Evolutionary conservation across 1,140 invertebrate species (phyloP), one percentile per base, ranked within the genome.

Genomic region (Danaus plexippus): DNA sequence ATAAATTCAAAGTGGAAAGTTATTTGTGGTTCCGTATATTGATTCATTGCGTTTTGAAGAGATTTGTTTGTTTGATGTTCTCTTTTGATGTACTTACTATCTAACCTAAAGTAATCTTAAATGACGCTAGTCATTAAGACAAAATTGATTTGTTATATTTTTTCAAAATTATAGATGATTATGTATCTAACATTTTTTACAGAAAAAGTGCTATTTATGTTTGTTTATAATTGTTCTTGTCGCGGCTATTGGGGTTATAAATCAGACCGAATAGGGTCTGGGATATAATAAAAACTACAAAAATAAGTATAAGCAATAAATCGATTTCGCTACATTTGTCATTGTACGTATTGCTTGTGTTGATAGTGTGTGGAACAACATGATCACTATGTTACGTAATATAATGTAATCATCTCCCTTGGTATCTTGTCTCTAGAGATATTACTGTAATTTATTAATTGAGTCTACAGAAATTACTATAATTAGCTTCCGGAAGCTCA

Each of bases 231-330:
- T 69, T 69, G 66, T 69, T 66, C 67, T 67, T 52, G 59, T 63
- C 64, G 62, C 59, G 63, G 42, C 59, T 64, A 54, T 52, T 54
- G 57, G 57, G 54, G 42, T 47, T 42, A 64, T 64, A 64, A 59
- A 64, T 64, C 62, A 64, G 58, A 57, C 46, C 43, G 50, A 56
- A 64, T 64, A 64, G 62, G 54, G 57, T 59, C 49, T 56, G 52
- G 56, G 61, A 64, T 59, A 74, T 63, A 74, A 70, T 66, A 75
- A 76, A 78, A 76, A 73, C 68, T 73, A 75, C 71, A 73, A 78
- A 78, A 75, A 75, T 70, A 70, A 75, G 66, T 71, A n/a, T n/a
- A 68, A 69, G 70, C 59, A 48, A 73, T 77, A 79, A 74, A 77
- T 77, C 64, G 59, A 72, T 66, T 64, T 66, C 64, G 71, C 62